These are phyloP conservation scores for Ammospiza caudacuta DNA, from an alignment of 2,113 vertebrate genomes.

Conservation along the genomic window DNA sequence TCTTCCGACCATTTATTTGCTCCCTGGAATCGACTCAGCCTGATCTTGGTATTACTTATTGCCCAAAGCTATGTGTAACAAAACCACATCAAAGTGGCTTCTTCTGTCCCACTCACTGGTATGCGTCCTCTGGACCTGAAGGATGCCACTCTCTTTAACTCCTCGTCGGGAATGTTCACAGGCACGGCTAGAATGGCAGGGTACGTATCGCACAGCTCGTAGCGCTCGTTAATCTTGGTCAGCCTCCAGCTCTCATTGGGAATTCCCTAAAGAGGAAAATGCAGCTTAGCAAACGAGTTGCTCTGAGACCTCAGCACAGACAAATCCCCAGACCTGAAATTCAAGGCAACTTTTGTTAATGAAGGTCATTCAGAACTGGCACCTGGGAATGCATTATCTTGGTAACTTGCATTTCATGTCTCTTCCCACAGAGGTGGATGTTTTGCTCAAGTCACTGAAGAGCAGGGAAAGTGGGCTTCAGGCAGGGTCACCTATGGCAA, in stretches of 20 bases:
- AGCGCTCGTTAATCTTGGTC: constrained; percentile 91
- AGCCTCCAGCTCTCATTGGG: constrained; percentile 98
- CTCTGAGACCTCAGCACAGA: neutral
- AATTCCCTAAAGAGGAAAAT: constrained; percentile 81
- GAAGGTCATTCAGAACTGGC: neutral
- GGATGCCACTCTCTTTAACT: constrained; percentile 86
- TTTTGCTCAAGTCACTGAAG: neutral
- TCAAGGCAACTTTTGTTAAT: neutral
- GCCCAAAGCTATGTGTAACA: neutral
- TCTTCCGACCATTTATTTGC: neutral
- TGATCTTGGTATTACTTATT: neutral
- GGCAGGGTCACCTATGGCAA: neutral
- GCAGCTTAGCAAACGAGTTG: constrained; percentile 18
- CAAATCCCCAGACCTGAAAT: constrained; percentile 4
- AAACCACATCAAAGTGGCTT: neutral
- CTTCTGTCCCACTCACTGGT: constrained; percentile 82
- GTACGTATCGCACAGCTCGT: constrained; percentile 94
- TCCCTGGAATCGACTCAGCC: neutral
- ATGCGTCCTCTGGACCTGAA: constrained; percentile 92
- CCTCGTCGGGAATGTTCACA: constrained; percentile 92
- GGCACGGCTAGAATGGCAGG: constrained; percentile 89
- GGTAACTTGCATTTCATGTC: neutral
- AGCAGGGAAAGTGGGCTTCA: neutral
- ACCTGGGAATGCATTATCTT: neutral
- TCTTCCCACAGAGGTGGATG: neutral